Evolutionary conservation across 2,113 vertebrate genomes (phyloP), one percentile per base, ranked within the genome.

Genomic region (Himantopus leucocephalus): DNA sequence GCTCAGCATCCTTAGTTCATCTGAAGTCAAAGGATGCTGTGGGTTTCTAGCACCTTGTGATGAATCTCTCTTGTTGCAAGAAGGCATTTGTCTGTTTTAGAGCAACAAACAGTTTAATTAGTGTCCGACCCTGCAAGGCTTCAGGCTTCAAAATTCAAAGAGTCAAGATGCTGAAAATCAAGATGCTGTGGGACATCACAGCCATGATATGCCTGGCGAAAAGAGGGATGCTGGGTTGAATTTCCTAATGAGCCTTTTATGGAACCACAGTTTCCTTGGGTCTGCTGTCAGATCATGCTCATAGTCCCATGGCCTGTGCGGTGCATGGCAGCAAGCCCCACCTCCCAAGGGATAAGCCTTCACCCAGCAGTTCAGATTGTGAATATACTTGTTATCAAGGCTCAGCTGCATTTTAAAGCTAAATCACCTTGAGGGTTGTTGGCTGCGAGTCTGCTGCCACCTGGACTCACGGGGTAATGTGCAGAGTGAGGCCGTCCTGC

Each of bases 401-500:
- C 34, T 66, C 41, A 58, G 35, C 5, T 64, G 13, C 48, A 34
- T 76, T 78, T 76, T 66, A 76, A 80, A 27, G 35, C 37, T 64
- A 23, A 88, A 39, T 23, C 22, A 12, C 27, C 22, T 35, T 39
- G 37, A 52, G 11, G 34, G 43, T 14, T 63, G 30, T 29, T 79
- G 43, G 8, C 45, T 76, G 50, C 35, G 50, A 55, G 39, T 56
- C 58, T 43, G 27, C 37, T 39, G 39, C 14, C 1, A 0, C 48
- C 29, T 32, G 48, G 67, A 45, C 27, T 77, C 22, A 7, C 0
- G 2, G 59, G 16, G 9, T 67, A 14, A 48, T 2, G 9, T 35
- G 9, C 22, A 39, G 30, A 17, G 23, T 11, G 12, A 23, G n/a
- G 24, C 32, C 1, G 1, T 70, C 24, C 26, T 3, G 1, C 24